A percentile compares a stretch with the other conserved stretches of the same genome.
Evolutionary conservation across 2,888 invertebrate species (phyloP).

Genomic region (Polydrusus pterygomalis): DNA sequence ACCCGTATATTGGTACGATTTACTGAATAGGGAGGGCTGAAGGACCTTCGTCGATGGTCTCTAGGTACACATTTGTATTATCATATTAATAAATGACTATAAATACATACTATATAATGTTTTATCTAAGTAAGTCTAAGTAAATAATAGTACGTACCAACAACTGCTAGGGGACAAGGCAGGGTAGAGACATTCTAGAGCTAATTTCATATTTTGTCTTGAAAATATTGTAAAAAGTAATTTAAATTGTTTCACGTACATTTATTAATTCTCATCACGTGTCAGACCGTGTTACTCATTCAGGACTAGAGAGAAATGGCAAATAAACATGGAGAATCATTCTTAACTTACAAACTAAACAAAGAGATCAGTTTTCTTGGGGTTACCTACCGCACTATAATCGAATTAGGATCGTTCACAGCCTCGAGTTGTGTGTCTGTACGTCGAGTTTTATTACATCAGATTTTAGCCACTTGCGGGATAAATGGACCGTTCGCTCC

Average conservation of each 20-base stretch:
- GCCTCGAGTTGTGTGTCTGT: slow-evolving; percentile 26
- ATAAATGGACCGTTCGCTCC: slow-evolving; percentile 44
- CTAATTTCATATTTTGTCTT: too few species aligned
- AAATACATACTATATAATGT: too few species aligned
- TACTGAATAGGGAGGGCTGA: too few species aligned
- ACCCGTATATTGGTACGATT: too few species aligned
- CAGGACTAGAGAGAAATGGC: slow-evolving; percentile 64
- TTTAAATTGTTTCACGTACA: neutral
- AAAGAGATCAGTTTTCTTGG: slow-evolving; percentile 67
- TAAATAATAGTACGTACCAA: too few species aligned
- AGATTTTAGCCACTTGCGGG: slow-evolving; percentile 49
- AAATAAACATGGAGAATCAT: slow-evolving; percentile 69
- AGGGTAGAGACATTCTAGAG: too few species aligned
- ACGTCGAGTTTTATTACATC: slow-evolving; percentile 47
- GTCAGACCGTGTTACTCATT: slow-evolving; percentile 57
- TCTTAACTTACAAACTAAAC: slow-evolving; percentile 71
- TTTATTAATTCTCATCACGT: slow-evolving; percentile 24
- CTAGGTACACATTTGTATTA: too few species aligned
- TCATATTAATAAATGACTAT: too few species aligned
- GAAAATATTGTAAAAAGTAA: neutral
- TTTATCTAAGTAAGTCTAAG: too few species aligned
- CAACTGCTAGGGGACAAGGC: too few species aligned
- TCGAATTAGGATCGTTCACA: slow-evolving; percentile 64
- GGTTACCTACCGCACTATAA: slow-evolving; percentile 63
- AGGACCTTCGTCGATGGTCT: too few species aligned